A percentile compares a stretch with the other conserved stretches of the same genome.
Conservation (phyloP, 1,140 invertebrate genomes). For the Heliconius congener region DNA sequence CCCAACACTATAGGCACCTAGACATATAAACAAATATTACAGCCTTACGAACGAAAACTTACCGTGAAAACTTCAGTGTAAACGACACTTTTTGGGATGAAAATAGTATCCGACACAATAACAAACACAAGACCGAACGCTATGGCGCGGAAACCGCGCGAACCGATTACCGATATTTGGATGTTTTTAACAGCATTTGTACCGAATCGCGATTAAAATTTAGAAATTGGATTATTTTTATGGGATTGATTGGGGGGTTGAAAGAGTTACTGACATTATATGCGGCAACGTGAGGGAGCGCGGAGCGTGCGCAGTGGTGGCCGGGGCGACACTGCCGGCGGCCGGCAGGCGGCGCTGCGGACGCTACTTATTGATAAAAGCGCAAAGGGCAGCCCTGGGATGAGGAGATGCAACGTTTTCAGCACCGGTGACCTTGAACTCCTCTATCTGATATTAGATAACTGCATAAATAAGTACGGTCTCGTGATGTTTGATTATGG, state of each 20-base stretch:
- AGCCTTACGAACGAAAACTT: constrained; percentile 49
- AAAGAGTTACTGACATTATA: constrained; percentile 58
- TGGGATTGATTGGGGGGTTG: constrained; percentile 63
- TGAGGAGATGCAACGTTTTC: constrained; percentile 55
- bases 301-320: constrained; percentile 70
- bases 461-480: constrained; percentile 38
- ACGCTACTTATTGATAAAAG: constrained; percentile 72
- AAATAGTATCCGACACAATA: constrained; percentile 56
- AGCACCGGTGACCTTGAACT: constrained; percentile 72
- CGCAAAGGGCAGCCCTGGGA: constrained; percentile 59
- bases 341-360: constrained; percentile 63
- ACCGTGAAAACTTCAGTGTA: constrained; percentile 55
- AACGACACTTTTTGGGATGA: constrained; percentile 51
- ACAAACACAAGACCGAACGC: constrained; percentile 55
- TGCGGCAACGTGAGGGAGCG: constrained; percentile 62
- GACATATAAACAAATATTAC: constrained; percentile 44
- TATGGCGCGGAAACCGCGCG: constrained; percentile 4
- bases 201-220: constrained; percentile 39
- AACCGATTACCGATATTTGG: not conserved
- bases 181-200: constrained; percentile 24
- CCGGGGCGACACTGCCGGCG: constrained; percentile 56
- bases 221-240: constrained; percentile 52
- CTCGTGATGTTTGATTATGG: not conserved
- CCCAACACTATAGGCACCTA: constrained; percentile 12
- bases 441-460: constrained; percentile 71